Base-by-base conservation (phyloP, 2,888 invertebrate genomes). In the Timema cristinae region DNA sequence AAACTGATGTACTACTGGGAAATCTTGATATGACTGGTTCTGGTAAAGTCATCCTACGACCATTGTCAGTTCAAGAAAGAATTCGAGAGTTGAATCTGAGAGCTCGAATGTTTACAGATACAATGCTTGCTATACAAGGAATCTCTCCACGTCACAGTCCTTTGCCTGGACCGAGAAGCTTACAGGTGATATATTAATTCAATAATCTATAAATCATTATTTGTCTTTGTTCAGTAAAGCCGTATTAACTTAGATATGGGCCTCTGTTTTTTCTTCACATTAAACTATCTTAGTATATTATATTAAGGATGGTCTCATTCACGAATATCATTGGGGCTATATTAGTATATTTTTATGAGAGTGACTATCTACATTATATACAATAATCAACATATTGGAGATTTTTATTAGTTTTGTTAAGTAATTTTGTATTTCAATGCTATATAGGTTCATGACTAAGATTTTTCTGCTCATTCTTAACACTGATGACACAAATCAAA, bases 101-200 rank as follows among this genome's bases (percentile, higher is more conserved):
- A 73, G 84, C 84, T 16, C 78, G 82, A 66, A 83, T 83, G 79
- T 83, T 84, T 76, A 82, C 84, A 6, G 84, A 84, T 73, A 83
- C 83, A 7, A 81, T 83, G 79, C 76, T 83, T 10, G 83, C 83
- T 51, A 81, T 83, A 49, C 83, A 81, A 76, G 77, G 77, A 67
- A 76, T 75, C 15, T 79, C 78, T 67, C 80, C 77, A 67, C 76
- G 77, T 72, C 79, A 78, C 72, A 77, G 77, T 67, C 78, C 78
- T 70, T 74, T 76, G 11, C 78, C 78, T 59, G 79, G 79, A 13
- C 78, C 80, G 52, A 77, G 80, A 73, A 81, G 81, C 70, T 76
- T 81, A 73, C 80, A 81, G 77, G 81, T 80, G 67, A 54, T 71
- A 75, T 51, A 75, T 75, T 63, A 76, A 75, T 56, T 70, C 76